Conservation (phyloP, 2,113 vertebrate species). For the Bombycilla garrulus region DNA sequence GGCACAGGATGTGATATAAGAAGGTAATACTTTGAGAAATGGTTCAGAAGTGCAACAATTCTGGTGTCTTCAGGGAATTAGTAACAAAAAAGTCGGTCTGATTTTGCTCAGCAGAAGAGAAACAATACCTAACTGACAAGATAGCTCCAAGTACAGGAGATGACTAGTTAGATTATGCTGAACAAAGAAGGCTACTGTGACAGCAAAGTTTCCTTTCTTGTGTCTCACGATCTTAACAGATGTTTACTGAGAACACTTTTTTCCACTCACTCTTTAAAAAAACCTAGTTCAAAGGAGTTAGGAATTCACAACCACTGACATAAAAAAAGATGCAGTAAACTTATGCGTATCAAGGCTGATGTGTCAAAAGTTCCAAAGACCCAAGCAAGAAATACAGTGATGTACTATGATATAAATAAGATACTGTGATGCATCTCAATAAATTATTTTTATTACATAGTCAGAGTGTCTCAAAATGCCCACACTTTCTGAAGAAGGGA, state of each 20-base stretch:
- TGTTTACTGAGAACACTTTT: slow-evolving; percentile 46
- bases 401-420: not conserved
- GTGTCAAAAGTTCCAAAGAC: slow-evolving; percentile 22
- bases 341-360: not conserved
- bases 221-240: slow-evolving; percentile 32
- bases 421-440: not conserved
- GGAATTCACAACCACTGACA: slow-evolving; percentile 9
- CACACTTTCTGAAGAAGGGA: not conserved
- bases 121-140: slow-evolving; percentile 57
- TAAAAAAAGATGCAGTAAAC: slow-evolving; percentile 21
- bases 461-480: not conserved
- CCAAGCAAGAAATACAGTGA: not conserved
- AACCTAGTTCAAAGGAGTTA: slow-evolving; percentile 29
- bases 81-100: slow-evolving; percentile 19
- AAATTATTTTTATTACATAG: not conserved
- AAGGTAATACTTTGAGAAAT: not conserved
- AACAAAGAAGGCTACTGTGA: slow-evolving; percentile 28
- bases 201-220: slow-evolving; percentile 36
- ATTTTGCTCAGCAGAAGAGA: slow-evolving; percentile 38
- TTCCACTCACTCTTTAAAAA: not conserved
- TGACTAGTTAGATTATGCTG: slow-evolving; percentile 44
- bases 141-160: slow-evolving; percentile 43
- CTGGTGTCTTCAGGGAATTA: slow-evolving; percentile 30
- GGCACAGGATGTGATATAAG: not conserved
- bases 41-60: not conserved